A percentile compares a stretch with the other conserved stretches of the same genome.
Evolutionary conservation across 2,113 vertebrate genomes (phyloP).

Genomic region (Brachyhypopomus gauderio): DNA sequence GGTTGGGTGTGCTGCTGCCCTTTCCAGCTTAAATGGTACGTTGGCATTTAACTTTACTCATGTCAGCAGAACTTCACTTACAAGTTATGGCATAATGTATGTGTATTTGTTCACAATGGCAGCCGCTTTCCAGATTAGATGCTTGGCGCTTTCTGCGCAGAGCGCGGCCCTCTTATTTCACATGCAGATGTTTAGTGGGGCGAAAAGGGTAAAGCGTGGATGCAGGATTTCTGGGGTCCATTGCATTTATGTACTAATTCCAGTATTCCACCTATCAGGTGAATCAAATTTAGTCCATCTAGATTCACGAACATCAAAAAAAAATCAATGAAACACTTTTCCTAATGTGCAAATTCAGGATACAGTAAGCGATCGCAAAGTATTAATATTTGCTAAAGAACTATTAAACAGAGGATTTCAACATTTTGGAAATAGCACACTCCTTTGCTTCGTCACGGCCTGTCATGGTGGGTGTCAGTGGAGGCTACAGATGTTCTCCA

Average conservation of each 20-base stretch:
- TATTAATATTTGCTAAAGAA: no score
- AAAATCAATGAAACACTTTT: not conserved
- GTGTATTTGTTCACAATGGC: conserved; percentile 57
- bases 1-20: conserved; percentile 78
- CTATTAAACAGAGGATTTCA: no score
- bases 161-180: conserved; percentile 29
- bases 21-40: conserved; percentile 84
- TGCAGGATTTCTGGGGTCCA: not conserved
- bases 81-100: conserved; percentile 69
- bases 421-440: no score
- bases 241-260: no score
- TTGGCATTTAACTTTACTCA: conserved; percentile 82
- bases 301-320: not conserved
- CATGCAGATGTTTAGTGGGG: conserved; percentile 51
- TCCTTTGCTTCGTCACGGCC: no score
- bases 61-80: conserved; percentile 80
- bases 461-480: not conserved
- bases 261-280: not conserved
- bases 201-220: not conserved
- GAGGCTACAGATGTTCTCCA: not conserved
- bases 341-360: no score
- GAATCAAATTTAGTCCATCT: not conserved
- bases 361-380: no score
- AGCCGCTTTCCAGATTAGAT: conserved; percentile 48
- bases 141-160: conserved; percentile 26